Evolutionary conservation across 92 coral and sea anemone species (phyloP).

Genomic region (Palythoa heliodiscus): DNA sequence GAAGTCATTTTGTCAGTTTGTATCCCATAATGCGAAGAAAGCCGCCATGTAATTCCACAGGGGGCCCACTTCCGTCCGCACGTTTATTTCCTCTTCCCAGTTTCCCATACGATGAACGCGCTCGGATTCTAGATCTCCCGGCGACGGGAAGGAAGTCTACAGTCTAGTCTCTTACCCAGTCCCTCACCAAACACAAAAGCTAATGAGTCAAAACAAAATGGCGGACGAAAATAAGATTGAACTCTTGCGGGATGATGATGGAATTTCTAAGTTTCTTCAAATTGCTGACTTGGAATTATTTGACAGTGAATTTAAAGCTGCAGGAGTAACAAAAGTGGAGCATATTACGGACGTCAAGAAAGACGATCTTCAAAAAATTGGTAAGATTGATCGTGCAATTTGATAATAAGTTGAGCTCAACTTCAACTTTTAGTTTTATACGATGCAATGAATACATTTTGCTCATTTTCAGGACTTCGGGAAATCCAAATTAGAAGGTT

Average conservation of each 20-base stretch:
- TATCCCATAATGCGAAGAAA: too few species aligned
- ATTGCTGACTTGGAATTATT: background rate
- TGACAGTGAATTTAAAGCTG: background rate
- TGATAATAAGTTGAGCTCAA: background rate
- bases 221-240: background rate
- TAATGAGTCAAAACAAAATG: background rate
- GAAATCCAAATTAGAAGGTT: background rate
- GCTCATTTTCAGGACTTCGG: background rate
- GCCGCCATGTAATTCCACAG: too few species aligned
- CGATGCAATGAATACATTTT: background rate
- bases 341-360: background rate
- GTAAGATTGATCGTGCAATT: background rate
- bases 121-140: too few species aligned
- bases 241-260: background rate
- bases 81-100: too few species aligned
- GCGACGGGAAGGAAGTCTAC: too few species aligned
- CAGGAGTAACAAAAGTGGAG: background rate
- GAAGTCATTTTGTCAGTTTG: slow-evolving; percentile 28
- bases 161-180: background rate
- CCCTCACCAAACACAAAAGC: background rate
- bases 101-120: too few species aligned
- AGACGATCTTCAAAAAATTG: background rate
- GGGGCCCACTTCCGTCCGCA: background rate
- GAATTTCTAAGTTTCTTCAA: background rate
- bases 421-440: background rate